Evolutionary conservation across 2,797 vertebrate species (phyloP).

Genomic region (Peromyscus attwateri): DNA sequence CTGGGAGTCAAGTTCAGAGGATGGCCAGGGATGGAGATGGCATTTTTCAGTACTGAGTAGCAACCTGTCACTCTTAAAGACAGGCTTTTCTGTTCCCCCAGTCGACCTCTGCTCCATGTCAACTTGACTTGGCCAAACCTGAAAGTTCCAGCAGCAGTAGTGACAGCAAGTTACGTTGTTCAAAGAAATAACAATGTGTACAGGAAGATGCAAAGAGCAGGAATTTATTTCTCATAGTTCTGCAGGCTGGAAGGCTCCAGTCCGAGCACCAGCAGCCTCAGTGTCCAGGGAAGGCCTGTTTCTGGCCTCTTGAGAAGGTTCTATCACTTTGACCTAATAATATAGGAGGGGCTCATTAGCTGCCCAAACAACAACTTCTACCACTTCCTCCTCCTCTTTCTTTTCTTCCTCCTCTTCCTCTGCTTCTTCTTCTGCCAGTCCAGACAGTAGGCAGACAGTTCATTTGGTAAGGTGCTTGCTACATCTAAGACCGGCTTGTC

Average conservation of each 20-base stretch:
- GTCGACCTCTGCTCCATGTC: not conserved
- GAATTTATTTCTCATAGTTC: not conserved
- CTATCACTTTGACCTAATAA: not conserved
- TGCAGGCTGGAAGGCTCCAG: not conserved
- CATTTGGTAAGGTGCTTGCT: not conserved
- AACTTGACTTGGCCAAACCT: not conserved
- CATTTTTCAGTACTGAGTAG: not conserved
- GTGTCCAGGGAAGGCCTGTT: not conserved
- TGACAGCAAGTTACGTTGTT: not conserved
- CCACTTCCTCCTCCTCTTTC: not conserved
- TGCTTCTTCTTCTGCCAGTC: not conserved
- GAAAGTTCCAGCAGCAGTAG: not conserved
- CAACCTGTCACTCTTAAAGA: not conserved
- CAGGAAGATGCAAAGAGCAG: not conserved
- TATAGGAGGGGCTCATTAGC: not conserved
- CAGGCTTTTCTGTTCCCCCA: not conserved
- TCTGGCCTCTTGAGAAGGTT: not conserved
- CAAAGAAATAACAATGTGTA: not conserved
- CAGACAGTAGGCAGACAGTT: not conserved
- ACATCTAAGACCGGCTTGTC: not conserved
- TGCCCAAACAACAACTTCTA: too few species aligned
- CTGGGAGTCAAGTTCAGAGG: not conserved
- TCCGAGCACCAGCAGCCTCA: not conserved
- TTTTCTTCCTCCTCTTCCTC: not conserved
- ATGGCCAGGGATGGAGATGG: not conserved